phyloP scores from a whole-genome alignment of 2,888 invertebrate genomes.

The Macroteleia sp. region DNA sequence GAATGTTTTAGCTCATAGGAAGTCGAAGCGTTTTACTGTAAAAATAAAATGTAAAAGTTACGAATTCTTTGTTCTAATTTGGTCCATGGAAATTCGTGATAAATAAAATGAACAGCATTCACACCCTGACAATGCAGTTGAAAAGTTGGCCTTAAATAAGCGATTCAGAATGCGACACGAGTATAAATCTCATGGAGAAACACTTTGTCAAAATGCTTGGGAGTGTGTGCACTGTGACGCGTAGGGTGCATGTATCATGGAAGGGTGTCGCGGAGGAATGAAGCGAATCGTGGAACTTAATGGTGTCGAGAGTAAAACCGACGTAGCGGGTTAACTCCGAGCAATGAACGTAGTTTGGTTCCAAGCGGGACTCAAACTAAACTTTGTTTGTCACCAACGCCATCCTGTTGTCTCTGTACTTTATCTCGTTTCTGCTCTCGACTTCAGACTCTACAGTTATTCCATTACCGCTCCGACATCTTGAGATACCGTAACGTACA shows the following conservation, averaged over 20 bases:
- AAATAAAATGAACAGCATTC: no score
- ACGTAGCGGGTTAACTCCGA: constrained; percentile 74
- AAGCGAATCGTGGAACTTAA: constrained; percentile 63
- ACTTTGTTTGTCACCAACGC: constrained; percentile 80
- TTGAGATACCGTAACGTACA: constrained; percentile 69
- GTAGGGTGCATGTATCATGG: constrained; percentile 54
- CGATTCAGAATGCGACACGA: constrained; percentile 4
- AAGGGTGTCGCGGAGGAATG: constrained; percentile 53
- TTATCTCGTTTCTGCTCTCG: constrained; percentile 70
- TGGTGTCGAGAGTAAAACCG: constrained; percentile 72
- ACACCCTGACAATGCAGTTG: constrained; percentile 7
- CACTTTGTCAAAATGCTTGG: constrained; percentile 43
- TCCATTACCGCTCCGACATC: constrained; percentile 74
- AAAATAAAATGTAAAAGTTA: no score
- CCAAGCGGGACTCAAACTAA: constrained; percentile 75
- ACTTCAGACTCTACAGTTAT: constrained; percentile 70
- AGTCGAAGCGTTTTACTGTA: no score
- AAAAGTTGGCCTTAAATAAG: constrained; percentile 10
- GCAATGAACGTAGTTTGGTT: constrained; percentile 75
- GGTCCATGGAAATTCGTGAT: no score
- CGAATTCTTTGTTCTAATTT: no score
- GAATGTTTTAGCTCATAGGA: no score
- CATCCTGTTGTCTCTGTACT: constrained; percentile 77
- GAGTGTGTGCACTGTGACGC: constrained; percentile 39
- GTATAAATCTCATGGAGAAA: constrained; percentile 42